Conservation (phyloP, 2,113 vertebrate species). For the Agapornis roseicollis region DNA sequence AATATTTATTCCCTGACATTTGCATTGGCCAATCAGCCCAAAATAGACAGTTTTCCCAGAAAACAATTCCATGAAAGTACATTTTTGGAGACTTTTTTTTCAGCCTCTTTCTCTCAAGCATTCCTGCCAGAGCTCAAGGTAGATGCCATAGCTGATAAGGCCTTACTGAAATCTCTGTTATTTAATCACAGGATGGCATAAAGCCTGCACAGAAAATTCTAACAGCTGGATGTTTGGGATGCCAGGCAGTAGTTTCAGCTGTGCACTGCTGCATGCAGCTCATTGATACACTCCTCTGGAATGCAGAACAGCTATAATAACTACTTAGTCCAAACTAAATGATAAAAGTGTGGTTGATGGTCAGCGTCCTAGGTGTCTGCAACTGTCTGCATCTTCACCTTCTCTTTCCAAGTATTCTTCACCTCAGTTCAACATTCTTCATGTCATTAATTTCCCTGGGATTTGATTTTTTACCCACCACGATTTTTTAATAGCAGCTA, state of each 20-base stretch:
- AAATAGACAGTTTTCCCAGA: constrained; percentile 10
- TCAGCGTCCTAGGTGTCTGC: background rate
- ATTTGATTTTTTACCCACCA: background rate
- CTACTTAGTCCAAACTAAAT: background rate
- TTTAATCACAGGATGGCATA: background rate
- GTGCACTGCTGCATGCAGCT: background rate
- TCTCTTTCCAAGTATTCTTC: background rate
- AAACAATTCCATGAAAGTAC: background rate
- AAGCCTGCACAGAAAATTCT: background rate
- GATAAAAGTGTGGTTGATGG: background rate
- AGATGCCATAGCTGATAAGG: background rate
- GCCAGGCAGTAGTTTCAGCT: constrained; percentile 3
- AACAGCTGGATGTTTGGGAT: background rate
- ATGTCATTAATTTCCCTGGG: background rate
- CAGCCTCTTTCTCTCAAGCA: background rate
- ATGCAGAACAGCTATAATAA: background rate
- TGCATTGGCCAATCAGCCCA: background rate
- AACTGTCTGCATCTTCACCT: background rate
- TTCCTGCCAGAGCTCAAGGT: background rate
- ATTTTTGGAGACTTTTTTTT: background rate
- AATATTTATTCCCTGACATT: constrained; percentile 31
- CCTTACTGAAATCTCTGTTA: background rate
- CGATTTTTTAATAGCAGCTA: background rate
- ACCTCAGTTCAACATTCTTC: background rate
- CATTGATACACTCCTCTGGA: background rate